Evolutionary conservation across 2,797 vertebrate species (phyloP).

Genomic region (Tapirus indicus): DNA sequence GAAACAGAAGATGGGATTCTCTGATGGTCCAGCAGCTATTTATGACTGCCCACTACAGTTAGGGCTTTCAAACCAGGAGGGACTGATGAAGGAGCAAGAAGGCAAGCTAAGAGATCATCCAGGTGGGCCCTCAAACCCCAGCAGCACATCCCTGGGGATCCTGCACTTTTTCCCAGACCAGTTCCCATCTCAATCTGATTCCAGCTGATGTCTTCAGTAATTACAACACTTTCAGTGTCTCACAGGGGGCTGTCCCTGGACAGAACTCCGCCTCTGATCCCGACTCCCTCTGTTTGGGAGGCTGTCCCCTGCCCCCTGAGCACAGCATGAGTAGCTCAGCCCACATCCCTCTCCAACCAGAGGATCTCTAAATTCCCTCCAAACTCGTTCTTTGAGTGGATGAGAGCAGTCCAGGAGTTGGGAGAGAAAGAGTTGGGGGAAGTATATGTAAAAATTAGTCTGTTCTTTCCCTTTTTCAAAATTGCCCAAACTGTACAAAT

Average conservation of each 20-base stretch:
- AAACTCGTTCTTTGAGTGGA: not conserved
- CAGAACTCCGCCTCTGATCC: accelerated
- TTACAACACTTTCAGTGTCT: accelerated
- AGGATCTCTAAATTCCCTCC: not conserved
- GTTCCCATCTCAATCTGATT: too few species aligned
- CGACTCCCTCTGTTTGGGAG: not conserved
- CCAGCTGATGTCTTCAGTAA: not conserved
- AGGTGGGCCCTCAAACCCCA: not conserved
- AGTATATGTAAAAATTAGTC: not conserved
- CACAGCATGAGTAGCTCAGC: too few species aligned
- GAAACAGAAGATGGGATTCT: accelerated
- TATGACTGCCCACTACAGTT: accelerated
- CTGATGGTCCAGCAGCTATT: accelerated
- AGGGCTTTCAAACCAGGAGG: not conserved
- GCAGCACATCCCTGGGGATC: not conserved
- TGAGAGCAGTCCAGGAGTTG: not conserved
- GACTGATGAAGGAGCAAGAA: not conserved
- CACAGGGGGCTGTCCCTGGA: accelerated
- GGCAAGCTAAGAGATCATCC: too few species aligned
- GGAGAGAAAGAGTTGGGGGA: not conserved
- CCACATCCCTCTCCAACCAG: not conserved
- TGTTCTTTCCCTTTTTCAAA: not conserved
- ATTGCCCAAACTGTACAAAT: not conserved
- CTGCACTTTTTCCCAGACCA: not conserved
- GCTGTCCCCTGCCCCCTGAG: not conserved